These are phyloP conservation scores for Nerophis lumbriciformis DNA, from an alignment of 2,113 vertebrate genomes.

Conservation along the genomic window DNA sequence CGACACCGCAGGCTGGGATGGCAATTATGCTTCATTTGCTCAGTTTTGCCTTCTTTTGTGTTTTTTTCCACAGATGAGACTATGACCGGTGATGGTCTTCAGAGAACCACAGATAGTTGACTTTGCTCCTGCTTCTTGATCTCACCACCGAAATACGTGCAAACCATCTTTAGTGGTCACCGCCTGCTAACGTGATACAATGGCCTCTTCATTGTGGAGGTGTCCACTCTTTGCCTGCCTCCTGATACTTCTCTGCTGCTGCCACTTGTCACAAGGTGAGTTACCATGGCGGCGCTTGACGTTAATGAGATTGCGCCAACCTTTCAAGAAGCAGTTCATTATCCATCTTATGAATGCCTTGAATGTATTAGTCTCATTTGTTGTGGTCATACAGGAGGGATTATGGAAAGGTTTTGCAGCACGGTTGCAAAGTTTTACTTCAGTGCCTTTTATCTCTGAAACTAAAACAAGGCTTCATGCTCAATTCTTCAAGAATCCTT, in stretches of 20 bases:
- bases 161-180: conserved; percentile 32
- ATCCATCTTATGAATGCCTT: conserved; percentile 39
- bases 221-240: conserved; percentile 57
- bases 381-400: conserved; percentile 15
- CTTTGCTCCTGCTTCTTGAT: conserved; percentile 32
- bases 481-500: conserved; percentile 18
- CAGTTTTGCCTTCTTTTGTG: conserved; percentile 13
- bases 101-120: conserved; percentile 59
- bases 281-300: conserved; percentile 30
- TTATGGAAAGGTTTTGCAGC: conserved; percentile 22
- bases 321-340: conserved; percentile 39
- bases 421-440: conserved; percentile 31
- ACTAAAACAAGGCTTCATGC: conserved; percentile 23
- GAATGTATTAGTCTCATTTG: conserved; percentile 42
- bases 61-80: conserved; percentile 55
- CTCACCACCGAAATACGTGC: conserved; percentile 14
- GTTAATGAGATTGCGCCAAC: conserved; percentile 30
- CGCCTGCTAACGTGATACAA: conserved; percentile 45
- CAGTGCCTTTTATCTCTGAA: conserved; percentile 39
- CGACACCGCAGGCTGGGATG: neutral
- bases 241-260: conserved; percentile 55
- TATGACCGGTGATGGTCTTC: conserved; percentile 56
- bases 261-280: conserved; percentile 69
- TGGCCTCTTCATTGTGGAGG: conserved; percentile 65
- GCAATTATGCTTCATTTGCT: neutral